Percentiles rank a stretch among this genome's conserved stretches.
These are phyloP conservation scores for Diaprepes abbreviatus DNA, from an alignment of 2,888 invertebrate species.

Conservation along the genomic window DNA sequence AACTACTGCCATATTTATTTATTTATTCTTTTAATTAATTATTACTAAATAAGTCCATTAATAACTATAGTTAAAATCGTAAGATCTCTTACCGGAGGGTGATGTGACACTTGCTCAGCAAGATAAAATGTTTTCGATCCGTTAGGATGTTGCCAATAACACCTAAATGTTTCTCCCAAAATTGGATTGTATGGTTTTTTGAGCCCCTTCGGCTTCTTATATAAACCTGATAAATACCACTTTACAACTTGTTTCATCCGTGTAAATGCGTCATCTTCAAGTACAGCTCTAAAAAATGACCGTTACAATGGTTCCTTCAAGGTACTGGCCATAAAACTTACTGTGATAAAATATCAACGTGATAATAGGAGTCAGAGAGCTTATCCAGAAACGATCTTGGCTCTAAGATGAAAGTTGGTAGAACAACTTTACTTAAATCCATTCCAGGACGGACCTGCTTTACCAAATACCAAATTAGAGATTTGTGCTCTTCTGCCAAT, in stretches of 20 bases:
- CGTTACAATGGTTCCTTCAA: neutral
- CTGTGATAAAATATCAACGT: conserved; percentile 89
- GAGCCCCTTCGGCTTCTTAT: conserved; percentile 93
- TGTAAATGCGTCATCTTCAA: conserved; percentile 88
- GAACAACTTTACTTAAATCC: conserved; percentile 93
- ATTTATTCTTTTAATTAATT: no score
- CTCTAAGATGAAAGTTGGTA: conserved; percentile 95
- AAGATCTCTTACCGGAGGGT: conserved; percentile 81
- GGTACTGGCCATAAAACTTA: conserved; percentile 70
- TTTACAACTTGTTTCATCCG: conserved; percentile 90
- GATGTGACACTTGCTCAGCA: conserved; percentile 96
- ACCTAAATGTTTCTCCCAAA: conserved; percentile 91
- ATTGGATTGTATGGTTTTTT: conserved; percentile 98
- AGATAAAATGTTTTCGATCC: conserved; percentile 91
- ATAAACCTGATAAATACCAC: conserved; percentile 94
- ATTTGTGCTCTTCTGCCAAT: conserved; percentile 94
- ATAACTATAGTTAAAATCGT: neutral
- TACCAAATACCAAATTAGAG: conserved; percentile 92
- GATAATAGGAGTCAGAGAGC: conserved; percentile 93
- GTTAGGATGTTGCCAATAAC: conserved; percentile 88
- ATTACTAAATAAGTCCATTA: no score
- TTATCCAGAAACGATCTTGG: conserved; percentile 95
- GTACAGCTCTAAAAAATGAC: conserved; percentile 77
- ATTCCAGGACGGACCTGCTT: conserved; percentile 97
- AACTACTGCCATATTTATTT: no score